Evolutionary conservation across 2,797 vertebrate species (phyloP).

Genomic region (Ambastaia sidthimunki): DNA sequence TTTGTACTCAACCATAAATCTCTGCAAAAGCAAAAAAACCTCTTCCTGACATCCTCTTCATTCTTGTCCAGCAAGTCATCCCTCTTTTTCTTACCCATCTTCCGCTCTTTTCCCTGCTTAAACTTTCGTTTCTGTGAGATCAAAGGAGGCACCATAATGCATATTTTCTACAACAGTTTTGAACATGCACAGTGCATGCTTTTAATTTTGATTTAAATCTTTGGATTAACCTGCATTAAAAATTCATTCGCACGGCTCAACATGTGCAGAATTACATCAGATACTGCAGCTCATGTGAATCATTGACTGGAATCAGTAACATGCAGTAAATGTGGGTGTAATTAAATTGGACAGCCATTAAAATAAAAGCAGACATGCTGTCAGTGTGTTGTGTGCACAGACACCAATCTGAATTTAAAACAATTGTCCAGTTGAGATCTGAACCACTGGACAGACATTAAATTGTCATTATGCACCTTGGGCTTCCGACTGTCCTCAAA

Average conservation of each 20-base stretch:
- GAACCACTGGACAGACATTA: no score
- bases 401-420: no score
- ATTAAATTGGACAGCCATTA: no score
- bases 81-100: constrained; percentile 82
- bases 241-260: neutral
- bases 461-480: constrained; percentile 75
- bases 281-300: neutral
- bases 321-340: no score
- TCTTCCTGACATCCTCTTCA: neutral
- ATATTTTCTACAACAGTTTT: neutral
- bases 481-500: constrained; percentile 78
- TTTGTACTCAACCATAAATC: neutral
- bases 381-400: no score
- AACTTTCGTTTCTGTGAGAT: constrained; percentile 85
- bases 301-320: no score
- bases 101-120: constrained; percentile 77
- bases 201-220: no score
- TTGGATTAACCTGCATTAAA: neutral
- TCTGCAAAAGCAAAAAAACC: neutral
- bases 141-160: neutral
- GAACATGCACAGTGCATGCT: neutral
- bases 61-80: constrained; percentile 53
- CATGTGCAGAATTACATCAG: neutral
- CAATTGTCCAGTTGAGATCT: no score
- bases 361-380: no score